Percentiles rank a stretch among this genome's conserved stretches.
Conservation (phyloP, 2,113 vertebrate genomes). For the Leptocoma aspasia region DNA sequence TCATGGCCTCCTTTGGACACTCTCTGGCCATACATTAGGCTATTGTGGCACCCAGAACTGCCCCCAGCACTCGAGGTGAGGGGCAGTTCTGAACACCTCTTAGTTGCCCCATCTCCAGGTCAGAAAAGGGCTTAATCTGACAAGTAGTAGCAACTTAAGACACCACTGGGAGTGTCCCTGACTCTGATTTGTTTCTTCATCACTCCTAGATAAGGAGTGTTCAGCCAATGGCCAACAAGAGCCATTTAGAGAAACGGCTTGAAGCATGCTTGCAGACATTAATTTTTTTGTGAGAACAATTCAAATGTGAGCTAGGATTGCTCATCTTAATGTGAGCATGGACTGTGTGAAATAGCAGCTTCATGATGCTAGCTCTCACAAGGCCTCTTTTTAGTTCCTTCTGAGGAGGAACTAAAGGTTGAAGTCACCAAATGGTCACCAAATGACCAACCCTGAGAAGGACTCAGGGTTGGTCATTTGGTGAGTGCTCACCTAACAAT, state of each 20-base stretch:
- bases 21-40: not conserved
- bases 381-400: not conserved
- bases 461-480: not conserved
- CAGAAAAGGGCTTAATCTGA: too few relatives aligned
- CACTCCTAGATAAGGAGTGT: not conserved
- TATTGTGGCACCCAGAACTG: not conserved
- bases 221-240: not conserved
- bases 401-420: not conserved
- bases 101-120: too few relatives aligned
- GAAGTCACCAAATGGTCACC: too few relatives aligned
- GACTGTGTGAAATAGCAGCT: not conserved
- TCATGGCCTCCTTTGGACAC: not conserved
- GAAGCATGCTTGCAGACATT: not conserved
- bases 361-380: not conserved
- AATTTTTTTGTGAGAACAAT: not conserved
- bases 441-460: too few relatives aligned
- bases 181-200: not conserved
- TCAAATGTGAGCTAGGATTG: not conserved
- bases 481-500: not conserved
- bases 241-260: not conserved
- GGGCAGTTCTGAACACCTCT: not conserved
- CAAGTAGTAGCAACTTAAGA: not conserved
- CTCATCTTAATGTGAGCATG: not conserved
- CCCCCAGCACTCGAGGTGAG: not conserved
- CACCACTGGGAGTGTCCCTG: not conserved